Evolutionary conservation across 35 echinoderm and acorn worm genomes (phyloP).

Genomic region (Antedon bifida): DNA sequence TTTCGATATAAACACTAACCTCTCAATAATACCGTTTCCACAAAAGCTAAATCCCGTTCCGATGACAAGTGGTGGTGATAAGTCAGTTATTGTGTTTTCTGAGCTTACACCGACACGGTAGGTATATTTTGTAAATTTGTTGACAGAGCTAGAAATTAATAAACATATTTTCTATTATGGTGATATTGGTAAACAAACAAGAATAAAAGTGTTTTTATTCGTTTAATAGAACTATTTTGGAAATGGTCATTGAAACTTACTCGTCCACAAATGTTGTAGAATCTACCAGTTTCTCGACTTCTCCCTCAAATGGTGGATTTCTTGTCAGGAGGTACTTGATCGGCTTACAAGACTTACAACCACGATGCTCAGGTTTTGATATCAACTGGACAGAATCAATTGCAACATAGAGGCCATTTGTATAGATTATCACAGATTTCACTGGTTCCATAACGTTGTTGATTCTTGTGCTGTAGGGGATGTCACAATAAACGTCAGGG

Average conservation of each 20-base stretch:
- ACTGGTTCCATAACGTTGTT: slow-evolving; percentile 9
- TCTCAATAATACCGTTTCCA: slow-evolving; percentile 58
- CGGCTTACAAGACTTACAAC: slow-evolving; percentile 27
- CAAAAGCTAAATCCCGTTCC: slow-evolving; percentile 50
- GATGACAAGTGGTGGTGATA: slow-evolving; percentile 22
- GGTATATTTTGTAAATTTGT: slow-evolving; percentile 30
- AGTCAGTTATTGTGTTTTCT: not conserved
- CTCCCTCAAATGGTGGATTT: slow-evolving; percentile 37
- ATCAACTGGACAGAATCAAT: slow-evolving; percentile 65
- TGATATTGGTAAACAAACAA: too few species aligned
- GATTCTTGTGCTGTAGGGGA: slow-evolving; percentile 48
- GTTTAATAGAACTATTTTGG: too few species aligned
- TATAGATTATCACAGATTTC: slow-evolving; percentile 22
- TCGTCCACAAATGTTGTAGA: slow-evolving; percentile 38
- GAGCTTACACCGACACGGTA: slow-evolving; percentile 29
- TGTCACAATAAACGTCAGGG: slow-evolving; percentile 57
- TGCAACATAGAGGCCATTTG: slow-evolving; percentile 1
- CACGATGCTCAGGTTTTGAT: slow-evolving; percentile 5
- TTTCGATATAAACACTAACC: too few species aligned
- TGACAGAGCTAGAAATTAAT: slow-evolving; percentile 18
- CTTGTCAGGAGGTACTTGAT: slow-evolving; percentile 27
- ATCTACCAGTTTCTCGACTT: not conserved
- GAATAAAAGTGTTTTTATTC: too few species aligned
- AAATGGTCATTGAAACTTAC: slow-evolving; percentile 18
- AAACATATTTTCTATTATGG: too few species aligned